Evolutionary conservation across 2,888 invertebrate species (phyloP).

Genomic region (Prenolepis imparis): DNA sequence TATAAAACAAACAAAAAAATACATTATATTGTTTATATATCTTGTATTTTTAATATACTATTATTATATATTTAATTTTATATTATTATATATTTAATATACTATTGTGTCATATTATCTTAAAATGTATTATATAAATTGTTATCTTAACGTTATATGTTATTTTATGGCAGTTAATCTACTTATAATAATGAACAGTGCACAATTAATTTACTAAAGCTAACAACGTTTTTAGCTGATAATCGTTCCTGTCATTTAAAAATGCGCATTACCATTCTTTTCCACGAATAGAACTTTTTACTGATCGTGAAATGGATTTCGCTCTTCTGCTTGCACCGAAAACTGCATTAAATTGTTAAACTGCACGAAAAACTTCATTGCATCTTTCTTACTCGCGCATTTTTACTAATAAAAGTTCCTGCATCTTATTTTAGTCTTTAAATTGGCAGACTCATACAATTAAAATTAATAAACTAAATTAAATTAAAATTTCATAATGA

Average conservation of each 20-base stretch:
- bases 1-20: background rate
- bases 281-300: background rate
- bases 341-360: background rate
- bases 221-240: background rate
- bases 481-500: constrained; percentile 16
- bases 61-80: too few relatives aligned
- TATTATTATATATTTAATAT: background rate
- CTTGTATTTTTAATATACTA: background rate
- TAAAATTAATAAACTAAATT: too few relatives aligned
- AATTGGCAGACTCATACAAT: background rate
- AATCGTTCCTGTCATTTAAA: background rate
- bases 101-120: background rate
- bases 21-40: background rate
- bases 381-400: background rate
- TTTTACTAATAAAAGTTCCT: constrained; percentile 1
- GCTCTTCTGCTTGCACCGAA: background rate
- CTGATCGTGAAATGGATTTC: background rate
- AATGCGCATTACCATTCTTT: background rate
- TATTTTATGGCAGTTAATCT: background rate
- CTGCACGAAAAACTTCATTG: background rate
- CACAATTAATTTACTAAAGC: background rate
- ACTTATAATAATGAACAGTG: background rate
- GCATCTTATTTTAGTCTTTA: background rate
- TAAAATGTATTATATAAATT: background rate
- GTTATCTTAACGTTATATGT: background rate